A percentile compares a stretch with the other conserved stretches of the same genome.
Conservation (phyloP, 2,113 vertebrate genomes). For the Pelecanoides urinatrix region DNA sequence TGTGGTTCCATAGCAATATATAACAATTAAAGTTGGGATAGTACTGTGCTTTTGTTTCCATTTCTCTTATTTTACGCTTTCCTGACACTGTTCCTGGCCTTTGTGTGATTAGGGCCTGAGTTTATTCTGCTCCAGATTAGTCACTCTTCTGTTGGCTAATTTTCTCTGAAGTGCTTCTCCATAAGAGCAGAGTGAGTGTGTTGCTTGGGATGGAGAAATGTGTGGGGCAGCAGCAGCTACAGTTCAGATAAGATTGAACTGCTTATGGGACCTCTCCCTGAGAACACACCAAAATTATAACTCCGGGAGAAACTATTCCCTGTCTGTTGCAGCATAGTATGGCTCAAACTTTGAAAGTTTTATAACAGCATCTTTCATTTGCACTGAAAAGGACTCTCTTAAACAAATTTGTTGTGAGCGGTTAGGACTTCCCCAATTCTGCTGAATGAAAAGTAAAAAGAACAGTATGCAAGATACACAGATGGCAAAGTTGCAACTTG, state of each 20-base stretch:
- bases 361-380: background rate
- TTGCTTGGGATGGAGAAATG: background rate
- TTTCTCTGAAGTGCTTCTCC: background rate
- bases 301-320: background rate
- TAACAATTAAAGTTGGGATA: background rate
- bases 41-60: background rate
- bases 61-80: background rate
- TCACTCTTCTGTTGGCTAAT: background rate
- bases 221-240: background rate
- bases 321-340: background rate
- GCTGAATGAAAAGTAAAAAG: background rate
- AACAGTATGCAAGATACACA: background rate
- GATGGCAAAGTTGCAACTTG: background rate
- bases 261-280: background rate
- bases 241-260: background rate
- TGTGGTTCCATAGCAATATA: background rate
- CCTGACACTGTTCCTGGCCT: background rate
- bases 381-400: background rate
- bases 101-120: background rate
- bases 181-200: background rate
- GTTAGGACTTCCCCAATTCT: background rate
- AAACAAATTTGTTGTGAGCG: background rate
- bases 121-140: background rate
- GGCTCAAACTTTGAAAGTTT: background rate
- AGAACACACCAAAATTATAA: background rate